Evolutionary conservation across 2,113 vertebrate genomes (phyloP), one percentile per base, ranked within the genome.

Genomic region (Melanocharis versteri): DNA sequence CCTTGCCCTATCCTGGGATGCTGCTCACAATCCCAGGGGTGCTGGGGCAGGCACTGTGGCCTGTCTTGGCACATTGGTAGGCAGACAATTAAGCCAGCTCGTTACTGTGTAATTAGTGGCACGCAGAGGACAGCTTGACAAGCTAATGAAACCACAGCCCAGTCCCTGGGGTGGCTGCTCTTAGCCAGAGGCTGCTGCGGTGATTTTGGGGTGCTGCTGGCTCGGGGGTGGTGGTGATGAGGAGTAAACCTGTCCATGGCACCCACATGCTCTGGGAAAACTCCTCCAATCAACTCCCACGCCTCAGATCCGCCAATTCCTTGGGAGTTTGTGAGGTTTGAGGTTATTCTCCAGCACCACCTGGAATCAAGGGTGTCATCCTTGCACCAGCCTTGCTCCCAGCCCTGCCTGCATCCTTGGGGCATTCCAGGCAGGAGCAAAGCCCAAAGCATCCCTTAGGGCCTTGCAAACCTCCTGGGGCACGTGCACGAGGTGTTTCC

Each of bases 41-140:
- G 9, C 30, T 6, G 6, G 0, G 4, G 37, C 53, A 68, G 27
- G 17, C 30, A 1, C 60, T 27, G 3, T 3, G 2, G 23, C 15
- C 14, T 2, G 9, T 51, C 73, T 83, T 82, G 93, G 66, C 71
- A 28, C 31, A 27, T 61, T 45, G 53, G 50, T 39, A 73, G 39
- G 50, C 30, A 8, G 78, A 17, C 42, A 82, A 94, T 93, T 91
- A 94, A 91, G 13, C 3, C 81, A 66, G 64, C 87, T 89, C 6
- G 16, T 87, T 80, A 79, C 27, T 31, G 35, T 58, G 75, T 62
- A 96, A 96, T 97, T 94, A 95, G 85, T 2, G 26, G 56, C 73
- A 87, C 9, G 6, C 0, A 24, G 64, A 80, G 35, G 65, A 71
- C n/a, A 83, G 45, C 33, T 71, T 42, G 11, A 33, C 2, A 0